Base-by-base conservation (phyloP, 1,140 invertebrate species). In the Mya arenaria region DNA sequence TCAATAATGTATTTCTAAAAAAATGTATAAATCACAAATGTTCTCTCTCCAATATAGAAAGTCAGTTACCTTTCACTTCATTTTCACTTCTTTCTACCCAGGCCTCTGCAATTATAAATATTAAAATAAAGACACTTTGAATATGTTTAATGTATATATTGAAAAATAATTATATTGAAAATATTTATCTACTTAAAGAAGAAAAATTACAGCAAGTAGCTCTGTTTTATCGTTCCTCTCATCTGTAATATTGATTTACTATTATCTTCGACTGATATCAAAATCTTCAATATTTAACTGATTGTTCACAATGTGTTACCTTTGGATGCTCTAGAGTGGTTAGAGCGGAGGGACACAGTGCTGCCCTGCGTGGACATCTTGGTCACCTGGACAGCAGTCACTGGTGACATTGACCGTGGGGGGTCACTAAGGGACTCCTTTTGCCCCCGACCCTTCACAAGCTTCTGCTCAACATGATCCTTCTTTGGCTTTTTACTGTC, bases 51-150 rank as follows among this genome's bases (percentile, higher is more conserved):
- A 52, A 52, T n/a, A 52, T 52, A 1, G 2, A 17, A 52, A 52
- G 19, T 52, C 23, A 19, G 10, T 37, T 79, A 79, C 75, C 65
- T 68, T 44, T 32, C 19, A 68, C 55, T 36, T 75, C 80, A 52
- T 63, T 39, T 28, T 68, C 74, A 80, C 71, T 86, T 63, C 71
- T 83, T 13, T 86, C 85, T 34, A 84, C 79, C 85, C 85, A 86
- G 62, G 85, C 85, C 85, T 86, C 85, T 86, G 66, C 3, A 85
- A 56, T 19, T 28, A 63, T 0, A 44, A 62, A 71, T 56, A 68
- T 56, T 66, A 25, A 25, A 60, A 60, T 10, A 60, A 60, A 8
- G 10, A n/a, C n/a, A n/a, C n/a, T n/a, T n/a, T n/a, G n/a, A n/a
- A n/a, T n/a, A n/a, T n/a, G n/a, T n/a, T n/a, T n/a, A n/a, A n/a